Evolutionary conservation across 92 coral and sea anemone species (phyloP).

Genomic region (Heliopora coerulea): DNA sequence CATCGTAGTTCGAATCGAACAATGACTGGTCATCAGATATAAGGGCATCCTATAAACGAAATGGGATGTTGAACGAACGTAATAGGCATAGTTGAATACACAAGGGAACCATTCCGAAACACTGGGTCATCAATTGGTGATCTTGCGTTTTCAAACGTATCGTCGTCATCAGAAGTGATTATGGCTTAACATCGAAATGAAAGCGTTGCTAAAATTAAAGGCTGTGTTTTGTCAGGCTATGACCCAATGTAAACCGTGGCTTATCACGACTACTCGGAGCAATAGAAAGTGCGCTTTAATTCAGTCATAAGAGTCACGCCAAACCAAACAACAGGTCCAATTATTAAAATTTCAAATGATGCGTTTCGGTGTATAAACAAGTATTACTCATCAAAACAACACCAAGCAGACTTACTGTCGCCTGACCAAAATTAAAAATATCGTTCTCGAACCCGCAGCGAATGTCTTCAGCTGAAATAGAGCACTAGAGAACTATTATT

Average conservation of each 20-base stretch:
- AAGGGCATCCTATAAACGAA: conserved; percentile 49
- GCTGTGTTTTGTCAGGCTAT: conserved; percentile 36
- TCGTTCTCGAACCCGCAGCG: too few species aligned
- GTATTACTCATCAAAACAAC: background rate
- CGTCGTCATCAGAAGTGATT: conserved; percentile 29
- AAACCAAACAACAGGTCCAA: conserved; percentile 22
- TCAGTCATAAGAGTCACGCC: conserved; percentile 5
- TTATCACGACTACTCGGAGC: conserved; percentile 8
- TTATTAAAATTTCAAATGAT: conserved; percentile 15
- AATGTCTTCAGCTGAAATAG: too few species aligned
- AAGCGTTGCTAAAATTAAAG: conserved; percentile 39
- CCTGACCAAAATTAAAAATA: too few species aligned
- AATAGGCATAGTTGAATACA: conserved; percentile 13
- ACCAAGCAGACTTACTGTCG: background rate
- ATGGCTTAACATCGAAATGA: conserved; percentile 30
- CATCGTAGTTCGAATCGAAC: conserved; percentile 87
- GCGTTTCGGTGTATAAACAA: background rate
- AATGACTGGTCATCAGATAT: conserved; percentile 91
- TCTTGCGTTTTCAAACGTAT: conserved; percentile 16
- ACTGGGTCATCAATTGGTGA: conserved; percentile 23
- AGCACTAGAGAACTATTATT: too few species aligned
- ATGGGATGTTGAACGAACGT: background rate
- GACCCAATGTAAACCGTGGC: conserved; percentile 27
- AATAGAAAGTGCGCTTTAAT: conserved; percentile 9
- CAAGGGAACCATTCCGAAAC: conserved; percentile 28